phyloP scores from a whole-genome alignment of 92 coral and sea anemone species.

The Nematostella vectensis region DNA sequence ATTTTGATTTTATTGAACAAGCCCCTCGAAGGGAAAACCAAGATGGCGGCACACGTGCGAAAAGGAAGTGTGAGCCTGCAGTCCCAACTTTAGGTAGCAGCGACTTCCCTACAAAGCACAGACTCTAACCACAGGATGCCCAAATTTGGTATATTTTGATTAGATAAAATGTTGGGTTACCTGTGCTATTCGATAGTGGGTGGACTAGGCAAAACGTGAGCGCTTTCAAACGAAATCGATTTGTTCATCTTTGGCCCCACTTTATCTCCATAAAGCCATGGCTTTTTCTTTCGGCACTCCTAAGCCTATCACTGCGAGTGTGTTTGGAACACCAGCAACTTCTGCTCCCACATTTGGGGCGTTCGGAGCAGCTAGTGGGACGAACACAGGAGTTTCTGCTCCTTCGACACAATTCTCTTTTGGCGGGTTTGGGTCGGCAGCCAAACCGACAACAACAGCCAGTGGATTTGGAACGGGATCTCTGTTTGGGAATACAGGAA shows the following conservation, averaged over 20 bases:
- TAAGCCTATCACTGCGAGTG: too few species aligned
- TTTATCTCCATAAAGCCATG: too few species aligned
- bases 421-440: conserved; percentile 8
- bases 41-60: conserved; percentile 87
- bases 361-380: conserved; percentile 15
- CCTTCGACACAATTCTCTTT: background rate
- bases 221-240: too few species aligned
- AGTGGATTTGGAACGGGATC: conserved; percentile 33
- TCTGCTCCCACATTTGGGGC: conserved; percentile 22
- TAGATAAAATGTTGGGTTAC: too few species aligned
- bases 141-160: background rate
- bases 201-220: too few species aligned
- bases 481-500: background rate
- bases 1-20: conserved; percentile 25
- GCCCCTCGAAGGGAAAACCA: conserved; percentile 26
- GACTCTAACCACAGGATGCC: background rate
- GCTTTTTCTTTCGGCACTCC: too few species aligned
- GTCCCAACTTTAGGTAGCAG: background rate
- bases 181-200: too few species aligned
- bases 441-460: conserved; percentile 52
- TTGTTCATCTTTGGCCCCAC: too few species aligned
- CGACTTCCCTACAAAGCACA: background rate
- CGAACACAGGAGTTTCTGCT: background rate
- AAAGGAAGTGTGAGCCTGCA: conserved; percentile 12
- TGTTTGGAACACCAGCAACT: conserved; percentile 28